Base-by-base conservation (phyloP, 2,888 invertebrate genomes). In the Monoplex corrugatus region DNA sequence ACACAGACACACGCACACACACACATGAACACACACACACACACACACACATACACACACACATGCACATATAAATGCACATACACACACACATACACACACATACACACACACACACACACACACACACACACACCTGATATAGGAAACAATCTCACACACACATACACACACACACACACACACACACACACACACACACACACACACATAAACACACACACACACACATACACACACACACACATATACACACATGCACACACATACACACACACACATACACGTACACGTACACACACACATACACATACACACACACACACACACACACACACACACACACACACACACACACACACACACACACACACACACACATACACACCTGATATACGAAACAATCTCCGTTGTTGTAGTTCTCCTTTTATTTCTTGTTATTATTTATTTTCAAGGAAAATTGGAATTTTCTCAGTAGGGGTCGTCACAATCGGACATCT, bases 271-370 rank as follows among this genome's bases (percentile, higher is more conserved):
- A 57, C 3, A 5, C 28, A 23, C 19, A 57, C 57, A 2, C 57
- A 57, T 57, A 16, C 2, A 23, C 5, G 57, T 68, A 57, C 68
- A 32, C n/a, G 28, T 32, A 32, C n/a, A 8, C 57, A 23, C 68
- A 63, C 63, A 63, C 63, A 63, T 28, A 63, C 63, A 63, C 68
- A 68, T n/a, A 68, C 68, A 10, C 68, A 63, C 63, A 63, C 63
- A 63, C 63, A 63, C 63, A 63, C 63, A 63, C 10, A 63, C 63
- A 63, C 63, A 63, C 63, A 63, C 63, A 63, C 50, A 63, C 50
- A 50, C 50, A 50, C 50, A 50, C 50, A 50, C 50, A 50, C 50
- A 50, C 50, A 50, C 50, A 50, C 50, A 50, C 50, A 50, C 50
- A 50, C 50, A 50, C 50, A 50, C 50, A 50, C 50, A 50, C 50